Evolutionary conservation across 2,888 invertebrate genomes (phyloP).

Genomic region (Mystacides longicornis): DNA sequence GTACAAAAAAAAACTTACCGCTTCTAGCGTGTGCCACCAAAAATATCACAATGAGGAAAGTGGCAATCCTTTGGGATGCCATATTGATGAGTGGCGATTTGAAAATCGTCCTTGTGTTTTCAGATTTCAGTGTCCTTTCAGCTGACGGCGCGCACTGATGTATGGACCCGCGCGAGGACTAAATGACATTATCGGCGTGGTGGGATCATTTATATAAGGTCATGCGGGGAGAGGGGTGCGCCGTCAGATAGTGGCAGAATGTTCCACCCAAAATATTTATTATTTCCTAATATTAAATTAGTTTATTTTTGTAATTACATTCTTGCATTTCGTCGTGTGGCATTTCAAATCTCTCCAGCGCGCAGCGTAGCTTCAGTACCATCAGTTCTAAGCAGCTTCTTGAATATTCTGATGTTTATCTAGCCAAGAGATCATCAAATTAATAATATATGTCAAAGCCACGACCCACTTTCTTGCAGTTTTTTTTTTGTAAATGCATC

Average conservation of each 20-base stretch:
- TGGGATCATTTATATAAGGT: background rate
- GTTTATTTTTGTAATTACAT: too few species aligned
- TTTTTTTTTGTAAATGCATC: too few species aligned
- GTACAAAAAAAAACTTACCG: background rate
- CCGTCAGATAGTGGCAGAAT: background rate
- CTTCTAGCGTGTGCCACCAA: background rate
- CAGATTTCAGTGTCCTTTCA: background rate
- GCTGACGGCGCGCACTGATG: background rate
- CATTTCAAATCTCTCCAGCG: too few species aligned
- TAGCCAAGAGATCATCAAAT: too few species aligned
- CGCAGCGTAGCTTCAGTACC: too few species aligned
- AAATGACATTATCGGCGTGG: background rate
- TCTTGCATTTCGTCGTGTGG: too few species aligned
- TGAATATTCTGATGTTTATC: too few species aligned
- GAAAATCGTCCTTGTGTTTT: background rate
- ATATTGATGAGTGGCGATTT: background rate
- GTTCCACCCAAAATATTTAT: background rate
- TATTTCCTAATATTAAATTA: background rate
- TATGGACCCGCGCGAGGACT: background rate
- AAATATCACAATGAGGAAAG: background rate
- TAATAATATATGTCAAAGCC: too few species aligned
- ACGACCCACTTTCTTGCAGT: too few species aligned
- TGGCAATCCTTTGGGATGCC: conserved; percentile 1
- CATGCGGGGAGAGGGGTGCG: background rate
- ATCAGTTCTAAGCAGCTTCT: too few species aligned